A percentile compares a stretch with the other conserved stretches of the same genome.
Conservation (phyloP, 92 coral and sea anemone genomes). For the Paragorgia papillata region DNA sequence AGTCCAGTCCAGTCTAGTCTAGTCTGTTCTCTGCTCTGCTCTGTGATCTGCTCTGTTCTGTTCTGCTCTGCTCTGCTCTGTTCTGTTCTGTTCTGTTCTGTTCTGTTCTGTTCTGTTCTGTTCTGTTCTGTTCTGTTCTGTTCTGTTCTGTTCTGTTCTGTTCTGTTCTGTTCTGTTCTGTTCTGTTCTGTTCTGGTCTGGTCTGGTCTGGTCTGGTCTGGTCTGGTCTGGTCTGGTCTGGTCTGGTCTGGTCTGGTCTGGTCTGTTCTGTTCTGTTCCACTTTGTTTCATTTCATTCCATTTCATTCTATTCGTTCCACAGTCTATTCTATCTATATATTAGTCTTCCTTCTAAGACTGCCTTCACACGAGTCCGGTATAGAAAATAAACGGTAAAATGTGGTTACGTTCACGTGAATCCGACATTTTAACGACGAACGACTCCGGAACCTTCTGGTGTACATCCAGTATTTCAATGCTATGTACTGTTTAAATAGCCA, state of each 20-base stretch:
- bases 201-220: background rate
- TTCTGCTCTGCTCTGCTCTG: constrained; percentile 14
- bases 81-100: background rate
- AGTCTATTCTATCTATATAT: no score
- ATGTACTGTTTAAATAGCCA: no score
- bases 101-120: constrained; percentile 1
- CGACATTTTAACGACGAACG: no score
- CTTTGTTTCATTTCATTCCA: no score
- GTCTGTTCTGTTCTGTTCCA: constrained; percentile 1
- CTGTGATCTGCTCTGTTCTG: background rate
- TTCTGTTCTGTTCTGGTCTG: background rate
- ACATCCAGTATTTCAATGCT: no score
- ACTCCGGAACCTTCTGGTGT: no score
- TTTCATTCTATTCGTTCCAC: no score
- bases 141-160: constrained; percentile 9
- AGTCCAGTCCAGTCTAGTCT: background rate
- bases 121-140: constrained; percentile 12
- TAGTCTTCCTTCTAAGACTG: no score
- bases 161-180: constrained; percentile 10
- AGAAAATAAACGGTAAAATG: no score
- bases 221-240: background rate
- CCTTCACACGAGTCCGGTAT: no score
- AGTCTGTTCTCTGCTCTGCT: constrained; percentile 3
- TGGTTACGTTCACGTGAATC: no score
- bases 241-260: constrained; percentile 1